These are phyloP conservation scores for Prionailurus bengalensis DNA, from an alignment of 2,113 vertebrate genomes.

Conservation along the genomic window DNA sequence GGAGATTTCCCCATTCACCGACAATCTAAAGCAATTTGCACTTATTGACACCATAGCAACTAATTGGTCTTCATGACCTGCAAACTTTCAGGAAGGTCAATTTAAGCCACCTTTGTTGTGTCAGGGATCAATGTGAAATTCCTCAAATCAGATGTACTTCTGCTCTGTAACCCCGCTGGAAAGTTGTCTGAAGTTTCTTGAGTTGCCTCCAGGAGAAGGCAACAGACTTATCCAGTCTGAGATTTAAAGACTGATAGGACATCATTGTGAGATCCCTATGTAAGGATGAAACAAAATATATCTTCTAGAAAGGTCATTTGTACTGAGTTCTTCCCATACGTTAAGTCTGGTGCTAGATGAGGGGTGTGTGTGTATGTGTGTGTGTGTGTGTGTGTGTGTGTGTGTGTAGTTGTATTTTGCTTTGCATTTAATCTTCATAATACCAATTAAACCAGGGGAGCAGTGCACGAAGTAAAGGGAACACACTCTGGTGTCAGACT, in stretches of 20 bases:
- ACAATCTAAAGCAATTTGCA: constrained; percentile 78
- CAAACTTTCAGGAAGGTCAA: constrained; percentile 78
- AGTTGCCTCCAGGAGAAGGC: constrained; percentile 24
- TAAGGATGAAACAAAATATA: constrained; percentile 45
- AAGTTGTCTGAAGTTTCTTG: constrained; percentile 46
- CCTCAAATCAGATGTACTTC: constrained; percentile 46
- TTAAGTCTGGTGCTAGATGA: neutral
- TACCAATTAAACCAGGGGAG: constrained; percentile 39
- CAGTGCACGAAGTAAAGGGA: constrained; percentile 1
- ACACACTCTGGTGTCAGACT: neutral
- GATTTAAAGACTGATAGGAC: neutral
- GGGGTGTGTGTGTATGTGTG: neutral
- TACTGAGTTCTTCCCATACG: constrained; percentile 46
- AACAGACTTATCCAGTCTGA: neutral
- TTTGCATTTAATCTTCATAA: constrained; percentile 63
- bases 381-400: neutral
- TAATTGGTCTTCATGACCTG: constrained; percentile 81
- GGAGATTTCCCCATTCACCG: constrained; percentile 78
- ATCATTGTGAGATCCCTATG: neutral
- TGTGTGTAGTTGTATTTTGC: neutral
- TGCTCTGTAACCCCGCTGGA: constrained; percentile 24
- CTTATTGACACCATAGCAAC: constrained; percentile 80
- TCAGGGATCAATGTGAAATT: constrained; percentile 69
- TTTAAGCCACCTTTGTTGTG: constrained; percentile 66
- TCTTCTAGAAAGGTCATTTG: constrained; percentile 33